A percentile compares a stretch with the other conserved stretches of the same genome.
Conservation (phyloP, 1,140 invertebrate genomes). For the Pogonomyrmex californicus region DNA sequence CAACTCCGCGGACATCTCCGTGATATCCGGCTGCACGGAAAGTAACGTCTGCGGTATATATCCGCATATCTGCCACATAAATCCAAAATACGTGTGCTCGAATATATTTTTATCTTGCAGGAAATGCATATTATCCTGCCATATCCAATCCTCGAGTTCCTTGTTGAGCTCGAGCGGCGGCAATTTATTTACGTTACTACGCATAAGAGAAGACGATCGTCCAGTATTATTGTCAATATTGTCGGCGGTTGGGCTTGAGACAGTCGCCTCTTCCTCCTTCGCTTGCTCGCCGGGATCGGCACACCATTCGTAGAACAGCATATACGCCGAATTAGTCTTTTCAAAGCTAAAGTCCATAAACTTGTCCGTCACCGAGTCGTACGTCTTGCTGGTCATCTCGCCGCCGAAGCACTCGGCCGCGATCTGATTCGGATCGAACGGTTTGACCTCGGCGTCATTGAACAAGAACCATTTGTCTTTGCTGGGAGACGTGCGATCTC, state of each 20-base stretch:
- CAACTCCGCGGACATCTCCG: slow-evolving; percentile 94
- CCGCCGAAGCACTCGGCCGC: slow-evolving; percentile 98
- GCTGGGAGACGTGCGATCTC: slow-evolving; percentile 91
- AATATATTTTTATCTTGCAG: slow-evolving; percentile 98
- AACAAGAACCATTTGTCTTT: slow-evolving; percentile 97
- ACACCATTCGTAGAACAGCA: slow-evolving; percentile 97
- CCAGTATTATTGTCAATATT: slow-evolving; percentile 24
- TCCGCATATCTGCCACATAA: slow-evolving; percentile 98
- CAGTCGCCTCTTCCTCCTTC: slow-evolving; percentile 85
- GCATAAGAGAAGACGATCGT: slow-evolving; percentile 66
- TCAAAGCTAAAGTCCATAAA: slow-evolving; percentile 99
- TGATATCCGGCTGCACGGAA: slow-evolving; percentile 92
- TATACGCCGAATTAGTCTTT: slow-evolving; percentile 99
- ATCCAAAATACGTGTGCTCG: slow-evolving; percentile 97
- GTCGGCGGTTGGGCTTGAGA: slow-evolving; percentile 78
- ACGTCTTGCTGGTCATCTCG: slow-evolving; percentile 98
- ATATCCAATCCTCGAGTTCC: slow-evolving; percentile 96
- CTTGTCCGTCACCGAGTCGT: slow-evolving; percentile 98
- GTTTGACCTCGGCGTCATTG: slow-evolving; percentile 98
- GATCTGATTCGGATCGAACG: slow-evolving; percentile 97
- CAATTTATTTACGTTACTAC: slow-evolving; percentile 78
- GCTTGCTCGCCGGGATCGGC: slow-evolving; percentile 82
- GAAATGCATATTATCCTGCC: slow-evolving; percentile 98
- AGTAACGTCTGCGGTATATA: slow-evolving; percentile 96
- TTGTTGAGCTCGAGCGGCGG: slow-evolving; percentile 90